These are phyloP conservation scores for Anthoscopus minutus DNA, from an alignment of 2,113 vertebrate species.

Conservation along the genomic window DNA sequence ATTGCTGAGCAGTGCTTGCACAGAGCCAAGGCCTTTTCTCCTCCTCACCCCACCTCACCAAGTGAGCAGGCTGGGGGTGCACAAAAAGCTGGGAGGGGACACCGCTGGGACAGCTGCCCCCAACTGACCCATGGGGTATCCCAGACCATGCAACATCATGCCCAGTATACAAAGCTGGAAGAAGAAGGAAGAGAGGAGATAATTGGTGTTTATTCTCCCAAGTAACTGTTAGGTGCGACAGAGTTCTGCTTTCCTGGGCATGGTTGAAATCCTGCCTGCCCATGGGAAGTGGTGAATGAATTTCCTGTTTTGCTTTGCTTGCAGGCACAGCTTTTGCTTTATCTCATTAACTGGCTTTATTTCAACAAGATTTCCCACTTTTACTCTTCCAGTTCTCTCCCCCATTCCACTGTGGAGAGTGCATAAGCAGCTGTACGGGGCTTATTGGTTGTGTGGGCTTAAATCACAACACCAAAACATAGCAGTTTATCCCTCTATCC, in stretches of 20 bases:
- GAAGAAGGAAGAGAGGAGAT: not conserved
- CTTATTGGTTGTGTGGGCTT: not conserved
- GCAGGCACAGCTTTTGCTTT: not conserved
- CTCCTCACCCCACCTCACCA: not conserved
- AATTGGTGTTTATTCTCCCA: not conserved
- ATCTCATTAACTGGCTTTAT: not conserved
- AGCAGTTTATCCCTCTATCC: not conserved
- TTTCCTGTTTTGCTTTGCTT: not conserved
- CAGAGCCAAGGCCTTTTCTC: not conserved
- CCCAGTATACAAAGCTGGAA: not conserved
- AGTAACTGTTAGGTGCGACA: rapidly evolving
- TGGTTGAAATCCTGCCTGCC: not conserved
- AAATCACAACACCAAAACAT: not conserved
- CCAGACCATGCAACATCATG: not conserved
- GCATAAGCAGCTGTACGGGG: rapidly evolving
- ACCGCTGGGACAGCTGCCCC: not conserved
- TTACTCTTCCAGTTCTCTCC: not conserved
- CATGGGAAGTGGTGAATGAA: not conserved
- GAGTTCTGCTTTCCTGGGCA: not conserved
- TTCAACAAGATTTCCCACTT: not conserved
- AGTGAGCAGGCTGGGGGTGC: rapidly evolving
- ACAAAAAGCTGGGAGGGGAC: not conserved
- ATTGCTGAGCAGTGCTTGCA: not conserved
- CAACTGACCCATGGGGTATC: not conserved
- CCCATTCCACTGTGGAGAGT: not conserved